Evolutionary conservation across 2,797 vertebrate genomes (phyloP).

Genomic region (Caiman crocodilus): DNA sequence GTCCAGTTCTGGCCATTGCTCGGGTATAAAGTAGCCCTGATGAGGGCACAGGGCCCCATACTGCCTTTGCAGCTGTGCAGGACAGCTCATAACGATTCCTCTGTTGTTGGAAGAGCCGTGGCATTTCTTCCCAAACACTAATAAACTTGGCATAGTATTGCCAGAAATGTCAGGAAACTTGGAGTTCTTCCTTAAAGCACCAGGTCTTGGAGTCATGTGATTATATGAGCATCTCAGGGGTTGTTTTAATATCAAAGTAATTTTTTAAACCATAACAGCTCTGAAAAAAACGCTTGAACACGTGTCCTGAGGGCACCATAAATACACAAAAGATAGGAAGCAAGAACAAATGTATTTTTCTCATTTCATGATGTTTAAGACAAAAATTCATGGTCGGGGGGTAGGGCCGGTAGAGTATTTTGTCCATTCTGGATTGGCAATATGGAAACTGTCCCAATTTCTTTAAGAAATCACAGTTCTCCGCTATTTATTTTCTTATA

Average conservation of each 20-base stretch:
- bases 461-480: neutral
- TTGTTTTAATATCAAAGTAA: neutral
- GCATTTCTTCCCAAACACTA: neutral
- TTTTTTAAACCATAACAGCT: neutral
- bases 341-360: neutral
- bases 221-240: neutral
- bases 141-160: neutral
- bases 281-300: neutral
- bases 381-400: neutral
- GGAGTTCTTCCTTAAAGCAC: neutral
- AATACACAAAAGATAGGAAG: neutral
- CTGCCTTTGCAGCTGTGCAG: neutral
- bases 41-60: too few relatives aligned
- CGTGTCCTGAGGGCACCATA: neutral
- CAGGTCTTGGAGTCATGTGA: neutral
- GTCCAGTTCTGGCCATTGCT: too few relatives aligned
- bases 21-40: too few relatives aligned
- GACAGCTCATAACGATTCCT: neutral
- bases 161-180: neutral
- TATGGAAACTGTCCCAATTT: slow-evolving; percentile 44
- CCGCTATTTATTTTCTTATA: slow-evolving; percentile 18
- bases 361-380: neutral
- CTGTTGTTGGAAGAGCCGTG: neutral
- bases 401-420: neutral
- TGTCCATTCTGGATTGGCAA: neutral